phyloP scores from a whole-genome alignment of 2,113 vertebrate species.

The Gobiocypris rarus region DNA sequence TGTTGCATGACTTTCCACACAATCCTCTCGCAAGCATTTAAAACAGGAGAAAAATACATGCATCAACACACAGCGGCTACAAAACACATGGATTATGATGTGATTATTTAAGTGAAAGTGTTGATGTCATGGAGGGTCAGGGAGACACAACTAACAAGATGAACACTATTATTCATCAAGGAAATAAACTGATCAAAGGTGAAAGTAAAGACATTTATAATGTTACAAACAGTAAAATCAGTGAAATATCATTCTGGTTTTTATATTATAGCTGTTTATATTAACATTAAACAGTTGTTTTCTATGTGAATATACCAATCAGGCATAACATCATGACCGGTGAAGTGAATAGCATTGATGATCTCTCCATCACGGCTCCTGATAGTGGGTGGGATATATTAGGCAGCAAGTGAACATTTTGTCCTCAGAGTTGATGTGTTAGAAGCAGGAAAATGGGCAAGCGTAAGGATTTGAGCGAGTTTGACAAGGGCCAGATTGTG shows the following conservation, averaged over 20 bases:
- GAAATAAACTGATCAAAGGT: not conserved
- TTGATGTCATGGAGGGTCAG: not conserved
- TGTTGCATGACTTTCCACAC: constrained; percentile 97
- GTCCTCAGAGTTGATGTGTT: too few species aligned
- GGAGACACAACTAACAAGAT: not conserved
- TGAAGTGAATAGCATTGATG: too few species aligned
- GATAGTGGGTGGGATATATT: too few species aligned
- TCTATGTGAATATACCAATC: not conserved
- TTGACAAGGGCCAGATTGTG: too few species aligned
- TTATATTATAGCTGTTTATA: too few species aligned
- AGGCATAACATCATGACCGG: too few species aligned
- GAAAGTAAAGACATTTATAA: not conserved
- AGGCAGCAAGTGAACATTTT: too few species aligned
- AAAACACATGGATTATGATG: not conserved
- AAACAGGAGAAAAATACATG: too few species aligned
- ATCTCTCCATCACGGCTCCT: too few species aligned
- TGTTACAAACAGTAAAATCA: not conserved
- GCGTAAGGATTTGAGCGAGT: too few species aligned
- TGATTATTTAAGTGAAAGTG: not conserved
- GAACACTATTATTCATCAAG: not conserved
- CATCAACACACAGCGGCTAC: constrained; percentile 47
- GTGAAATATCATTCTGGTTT: not conserved
- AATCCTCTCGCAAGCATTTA: constrained; percentile 92
- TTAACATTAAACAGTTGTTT: not conserved
- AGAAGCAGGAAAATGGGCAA: too few species aligned